phyloP scores from a whole-genome alignment of 2,797 vertebrate species.

The Acipenser ruthenus region DNA sequence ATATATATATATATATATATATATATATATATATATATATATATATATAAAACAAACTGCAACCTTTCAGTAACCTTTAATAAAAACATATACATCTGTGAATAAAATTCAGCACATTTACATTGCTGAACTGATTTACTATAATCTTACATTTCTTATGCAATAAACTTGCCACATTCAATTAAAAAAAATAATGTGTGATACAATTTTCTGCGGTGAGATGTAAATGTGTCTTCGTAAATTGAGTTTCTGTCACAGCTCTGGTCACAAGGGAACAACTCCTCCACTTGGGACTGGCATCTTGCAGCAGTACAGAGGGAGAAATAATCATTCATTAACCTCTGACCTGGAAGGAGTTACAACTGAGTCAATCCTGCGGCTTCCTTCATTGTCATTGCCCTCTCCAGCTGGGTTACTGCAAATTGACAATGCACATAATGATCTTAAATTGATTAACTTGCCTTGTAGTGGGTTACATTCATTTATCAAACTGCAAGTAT shows the following conservation, averaged over 20 bases:
- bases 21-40: slow-evolving; percentile 1
- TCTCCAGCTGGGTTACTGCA: slow-evolving; percentile 25
- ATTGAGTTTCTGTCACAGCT: slow-evolving; percentile 58
- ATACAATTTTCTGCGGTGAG: slow-evolving; percentile 33
- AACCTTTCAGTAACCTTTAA: background rate
- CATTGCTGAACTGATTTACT: slow-evolving; percentile 1
- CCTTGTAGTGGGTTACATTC: slow-evolving; percentile 28
- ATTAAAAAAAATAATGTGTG: slow-evolving; percentile 53
- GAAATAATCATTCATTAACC: slow-evolving; percentile 70
- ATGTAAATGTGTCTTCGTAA: slow-evolving; percentile 46
- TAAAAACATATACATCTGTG: too few species aligned
- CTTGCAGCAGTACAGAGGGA: slow-evolving; percentile 5
- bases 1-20: background rate
- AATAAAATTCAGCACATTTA: too few species aligned
- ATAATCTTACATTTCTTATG: slow-evolving; percentile 48
- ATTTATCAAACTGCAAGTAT: slow-evolving; percentile 24
- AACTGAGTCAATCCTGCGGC: slow-evolving; percentile 39
- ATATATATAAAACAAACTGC: background rate
- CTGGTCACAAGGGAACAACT: slow-evolving; percentile 46
- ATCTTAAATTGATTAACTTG: slow-evolving; percentile 48
- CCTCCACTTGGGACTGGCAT: slow-evolving; percentile 45
- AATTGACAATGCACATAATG: slow-evolving; percentile 45
- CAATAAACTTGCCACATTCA: slow-evolving; percentile 39
- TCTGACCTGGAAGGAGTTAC: slow-evolving; percentile 51
- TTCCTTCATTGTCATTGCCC: slow-evolving; percentile 15